Evolutionary conservation across 1,140 invertebrate genomes (phyloP), one percentile per base, ranked within the genome.

Genomic region (Branchinecta lynchi): DNA sequence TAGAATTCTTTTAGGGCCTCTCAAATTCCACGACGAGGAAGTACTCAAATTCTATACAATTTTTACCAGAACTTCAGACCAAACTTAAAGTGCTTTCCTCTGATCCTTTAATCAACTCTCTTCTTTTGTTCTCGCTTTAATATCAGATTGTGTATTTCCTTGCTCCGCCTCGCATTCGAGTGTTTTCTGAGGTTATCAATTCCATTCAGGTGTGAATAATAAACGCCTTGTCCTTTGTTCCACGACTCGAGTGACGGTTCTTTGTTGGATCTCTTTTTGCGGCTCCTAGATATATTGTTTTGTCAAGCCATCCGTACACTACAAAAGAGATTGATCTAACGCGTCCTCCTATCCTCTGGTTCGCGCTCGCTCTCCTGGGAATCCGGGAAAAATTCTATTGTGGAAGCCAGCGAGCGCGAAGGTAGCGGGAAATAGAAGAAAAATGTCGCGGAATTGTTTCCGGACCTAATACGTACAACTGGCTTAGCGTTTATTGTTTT

Each of bases 271-370:
- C 17, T 20, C 17, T 60, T 60, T 60, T 60, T 12, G 12, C 12
- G 51, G 12, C 17, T 60, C 51, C 51, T 15, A 20, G 6, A 60
- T 60, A 60, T 60, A 60, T 60, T 60, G 51, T 60, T 60, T 60
- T 60, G 51, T 60, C 51, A 60, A 60, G 51, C 51, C 51, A 60
- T 60, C 51, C 51, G 51, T 60, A 60, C 17, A 60, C 51, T 15
- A 60, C 51, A 60, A 60, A 60, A 60, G 51, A 60, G 17, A 60
- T 60, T 60, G 51, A 60, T 60, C 51, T 60, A 60, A 60, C 51
- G 51, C 51, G 51, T 60, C 51, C 51, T 60, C 12, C 17, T 60
- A 12, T 60, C 51, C 17, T 60, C 51, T 15, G 51, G 51, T 60
- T 60, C 17, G 12, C 51, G 12, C 51, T 60, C 17, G 12, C 51